These are phyloP conservation scores for Pteromalus puparum DNA, from an alignment of 1,140 invertebrate species.

Conservation along the genomic window DNA sequence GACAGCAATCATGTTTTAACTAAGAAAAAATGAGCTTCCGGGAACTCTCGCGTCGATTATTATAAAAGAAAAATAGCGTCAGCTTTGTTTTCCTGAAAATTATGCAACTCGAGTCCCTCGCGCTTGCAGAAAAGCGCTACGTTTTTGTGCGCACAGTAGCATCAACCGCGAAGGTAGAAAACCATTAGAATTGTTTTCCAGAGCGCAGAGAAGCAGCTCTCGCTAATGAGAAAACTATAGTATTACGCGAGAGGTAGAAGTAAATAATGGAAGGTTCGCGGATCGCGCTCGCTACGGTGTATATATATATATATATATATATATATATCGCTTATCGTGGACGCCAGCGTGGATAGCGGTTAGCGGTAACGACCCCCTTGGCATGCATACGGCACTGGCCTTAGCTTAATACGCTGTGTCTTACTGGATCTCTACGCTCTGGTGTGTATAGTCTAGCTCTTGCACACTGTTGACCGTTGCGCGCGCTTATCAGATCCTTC, in stretches of 20 bases:
- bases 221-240: slow-evolving; percentile 64
- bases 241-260: slow-evolving; percentile 57
- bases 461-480: not conserved
- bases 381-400: not conserved
- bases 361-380: slow-evolving; percentile 57
- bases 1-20: no score
- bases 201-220: slow-evolving; percentile 16
- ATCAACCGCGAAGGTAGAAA: not conserved
- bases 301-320: not conserved
- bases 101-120: not conserved
- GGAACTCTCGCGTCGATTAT: no score
- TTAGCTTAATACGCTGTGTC: not conserved
- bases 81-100: no score
- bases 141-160: not conserved
- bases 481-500: not conserved
- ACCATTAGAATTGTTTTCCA: slow-evolving; percentile 14
- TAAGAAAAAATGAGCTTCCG: no score
- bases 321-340: slow-evolving; percentile 2
- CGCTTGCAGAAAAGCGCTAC: no score
- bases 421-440: not conserved
- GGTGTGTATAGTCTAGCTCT: not conserved
- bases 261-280: slow-evolving; percentile 10
- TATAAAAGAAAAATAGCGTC: not conserved
- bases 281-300: not conserved
- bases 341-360: slow-evolving; percentile 53